These are phyloP conservation scores for Pachyuromys duprasi DNA, from an alignment of 2,797 vertebrate species.

Conservation along the genomic window DNA sequence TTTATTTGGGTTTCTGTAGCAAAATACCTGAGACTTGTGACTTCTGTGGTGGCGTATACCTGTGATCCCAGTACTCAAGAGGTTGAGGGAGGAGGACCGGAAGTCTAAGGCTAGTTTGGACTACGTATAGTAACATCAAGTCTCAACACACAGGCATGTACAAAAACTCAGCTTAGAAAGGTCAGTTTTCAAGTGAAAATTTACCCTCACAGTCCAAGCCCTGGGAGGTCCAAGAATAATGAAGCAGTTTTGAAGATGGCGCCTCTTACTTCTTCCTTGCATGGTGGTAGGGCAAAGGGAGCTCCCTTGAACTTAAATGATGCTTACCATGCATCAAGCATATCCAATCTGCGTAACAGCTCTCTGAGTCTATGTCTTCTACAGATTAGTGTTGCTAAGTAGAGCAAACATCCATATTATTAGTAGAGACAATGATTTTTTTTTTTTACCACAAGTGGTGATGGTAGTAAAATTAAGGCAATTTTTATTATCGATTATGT, in stretches of 20 bases:
- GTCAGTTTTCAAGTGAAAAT: background rate
- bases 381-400: background rate
- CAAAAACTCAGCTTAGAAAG: background rate
- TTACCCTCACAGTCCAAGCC: background rate
- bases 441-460: background rate
- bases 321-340: background rate
- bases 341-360: background rate
- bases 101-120: background rate
- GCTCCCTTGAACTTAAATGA: background rate
- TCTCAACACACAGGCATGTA: background rate
- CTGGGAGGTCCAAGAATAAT: background rate
- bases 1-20: background rate
- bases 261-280: background rate
- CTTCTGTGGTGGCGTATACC: too few relatives aligned
- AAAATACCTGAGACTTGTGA: background rate
- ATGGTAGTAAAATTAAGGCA: background rate
- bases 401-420: background rate
- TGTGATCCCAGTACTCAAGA: background rate
- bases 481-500: background rate
- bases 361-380: background rate
- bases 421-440: background rate
- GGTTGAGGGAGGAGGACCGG: background rate
- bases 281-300: background rate
- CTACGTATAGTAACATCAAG: background rate
- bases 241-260: background rate